Evolutionary conservation across 2,888 invertebrate species (phyloP).

Genomic region (Diaphora mendica): DNA sequence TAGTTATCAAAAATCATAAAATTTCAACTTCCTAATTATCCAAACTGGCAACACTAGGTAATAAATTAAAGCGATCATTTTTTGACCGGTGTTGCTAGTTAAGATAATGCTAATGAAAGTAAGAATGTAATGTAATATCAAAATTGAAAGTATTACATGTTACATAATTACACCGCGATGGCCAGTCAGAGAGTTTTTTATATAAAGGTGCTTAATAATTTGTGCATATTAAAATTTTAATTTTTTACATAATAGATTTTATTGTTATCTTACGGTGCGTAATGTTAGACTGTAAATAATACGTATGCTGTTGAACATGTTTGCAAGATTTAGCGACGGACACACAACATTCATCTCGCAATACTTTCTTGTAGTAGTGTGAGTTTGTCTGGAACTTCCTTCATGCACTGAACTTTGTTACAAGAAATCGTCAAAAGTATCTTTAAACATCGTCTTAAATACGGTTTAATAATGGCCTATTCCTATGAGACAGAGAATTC

Average conservation of each 20-base stretch:
- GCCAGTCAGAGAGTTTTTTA: conserved; percentile 40
- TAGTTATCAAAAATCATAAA: too few relatives aligned
- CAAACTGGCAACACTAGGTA: neutral
- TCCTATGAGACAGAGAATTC: neutral
- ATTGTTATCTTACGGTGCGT: conserved; percentile 48
- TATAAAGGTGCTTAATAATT: conserved; percentile 66
- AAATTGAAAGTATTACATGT: neutral
- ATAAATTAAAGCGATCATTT: neutral
- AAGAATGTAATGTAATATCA: neutral
- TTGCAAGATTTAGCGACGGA: conserved; percentile 28
- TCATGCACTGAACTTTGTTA: neutral
- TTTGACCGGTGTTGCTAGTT: neutral
- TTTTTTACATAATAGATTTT: conserved; percentile 55
- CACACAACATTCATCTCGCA: conserved; percentile 11
- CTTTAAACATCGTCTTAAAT: neutral
- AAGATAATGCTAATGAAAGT: neutral
- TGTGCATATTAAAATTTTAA: conserved; percentile 62
- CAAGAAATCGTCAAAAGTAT: neutral
- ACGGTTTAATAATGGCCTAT: neutral
- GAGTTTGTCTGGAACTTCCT: neutral
- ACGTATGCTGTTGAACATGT: conserved; percentile 54
- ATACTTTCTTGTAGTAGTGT: neutral
- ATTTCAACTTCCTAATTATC: neutral
- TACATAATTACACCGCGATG: neutral
- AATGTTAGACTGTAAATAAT: conserved; percentile 46